Conservation (phyloP, 2,797 vertebrate genomes). For the Leptoclinus maculatus region DNA sequence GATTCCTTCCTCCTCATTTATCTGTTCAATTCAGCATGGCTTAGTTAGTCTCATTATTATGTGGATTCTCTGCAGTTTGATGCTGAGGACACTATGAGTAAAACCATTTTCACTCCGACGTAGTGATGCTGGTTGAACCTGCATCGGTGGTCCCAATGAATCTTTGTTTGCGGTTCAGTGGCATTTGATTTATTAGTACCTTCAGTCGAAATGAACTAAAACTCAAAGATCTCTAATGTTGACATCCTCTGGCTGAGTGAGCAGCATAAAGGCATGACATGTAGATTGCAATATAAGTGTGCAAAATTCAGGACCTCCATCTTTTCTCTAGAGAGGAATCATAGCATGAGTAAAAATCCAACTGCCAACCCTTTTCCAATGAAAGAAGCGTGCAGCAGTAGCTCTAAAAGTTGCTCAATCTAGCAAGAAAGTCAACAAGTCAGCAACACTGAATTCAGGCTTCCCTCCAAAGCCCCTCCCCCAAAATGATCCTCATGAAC, state of each 20-base stretch:
- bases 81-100: slow-evolving; percentile 3
- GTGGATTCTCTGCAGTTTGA: slow-evolving; percentile 17
- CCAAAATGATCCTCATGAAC: too few species aligned
- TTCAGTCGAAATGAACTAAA: not conserved
- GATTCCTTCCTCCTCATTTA: slow-evolving; percentile 44
- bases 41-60: slow-evolving; percentile 33
- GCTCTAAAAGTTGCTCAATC: too few species aligned
- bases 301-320: not conserved
- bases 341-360: too few species aligned
- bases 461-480: not conserved
- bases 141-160: not conserved
- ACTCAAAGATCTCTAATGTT: not conserved
- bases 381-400: too few species aligned
- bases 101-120: not conserved
- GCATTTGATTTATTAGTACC: not conserved
- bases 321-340: too few species aligned
- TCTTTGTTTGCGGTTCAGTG: not conserved
- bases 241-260: not conserved
- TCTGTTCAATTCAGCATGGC: slow-evolving; percentile 17
- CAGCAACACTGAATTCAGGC: not conserved
- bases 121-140: not conserved
- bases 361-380: too few species aligned
- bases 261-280: not conserved
- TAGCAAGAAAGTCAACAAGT: too few species aligned
- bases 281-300: not conserved